These are phyloP conservation scores for Cecidostiba fungosa DNA, from an alignment of 2,888 invertebrate species.

Conservation along the genomic window DNA sequence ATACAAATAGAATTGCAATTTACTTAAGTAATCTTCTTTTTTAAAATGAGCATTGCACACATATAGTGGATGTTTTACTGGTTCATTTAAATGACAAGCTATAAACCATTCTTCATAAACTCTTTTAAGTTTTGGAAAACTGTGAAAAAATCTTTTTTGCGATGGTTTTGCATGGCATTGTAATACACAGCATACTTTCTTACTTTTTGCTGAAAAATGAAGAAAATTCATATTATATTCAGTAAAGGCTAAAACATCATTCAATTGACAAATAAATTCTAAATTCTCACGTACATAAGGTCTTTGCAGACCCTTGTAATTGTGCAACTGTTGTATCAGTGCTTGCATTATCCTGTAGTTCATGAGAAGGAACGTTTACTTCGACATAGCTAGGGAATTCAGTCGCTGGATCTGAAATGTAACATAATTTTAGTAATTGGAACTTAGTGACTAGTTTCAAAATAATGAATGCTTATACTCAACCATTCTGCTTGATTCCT, in stretches of 20 bases:
- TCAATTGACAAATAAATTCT: neutral
- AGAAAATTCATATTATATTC: neutral
- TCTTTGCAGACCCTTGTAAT: neutral
- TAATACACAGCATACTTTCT: conserved; percentile 31
- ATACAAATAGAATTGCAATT: conserved; percentile 1
- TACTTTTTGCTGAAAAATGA: neutral
- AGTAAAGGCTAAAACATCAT: neutral
- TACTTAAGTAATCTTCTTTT: conserved; percentile 44
- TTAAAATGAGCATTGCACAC: conserved; percentile 52
- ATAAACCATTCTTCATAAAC: conserved; percentile 36
- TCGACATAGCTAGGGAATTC: neutral
- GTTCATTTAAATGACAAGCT: conserved; percentile 26
- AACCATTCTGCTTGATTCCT: neutral
- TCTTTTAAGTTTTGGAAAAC: conserved; percentile 36
- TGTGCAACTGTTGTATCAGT: neutral
- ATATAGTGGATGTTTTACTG: neutral
- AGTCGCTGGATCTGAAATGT: neutral
- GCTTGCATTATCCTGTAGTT: neutral
- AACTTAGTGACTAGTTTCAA: neutral
- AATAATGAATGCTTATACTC: neutral
- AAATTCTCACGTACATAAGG: neutral
- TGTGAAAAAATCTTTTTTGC: conserved; percentile 35
- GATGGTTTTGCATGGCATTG: conserved; percentile 14
- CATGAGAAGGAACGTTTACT: neutral
- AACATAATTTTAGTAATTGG: neutral